Evolutionary conservation across 2,797 vertebrate genomes (phyloP), one percentile per base, ranked within the genome.

Genomic region (Allobates femoralis): DNA sequence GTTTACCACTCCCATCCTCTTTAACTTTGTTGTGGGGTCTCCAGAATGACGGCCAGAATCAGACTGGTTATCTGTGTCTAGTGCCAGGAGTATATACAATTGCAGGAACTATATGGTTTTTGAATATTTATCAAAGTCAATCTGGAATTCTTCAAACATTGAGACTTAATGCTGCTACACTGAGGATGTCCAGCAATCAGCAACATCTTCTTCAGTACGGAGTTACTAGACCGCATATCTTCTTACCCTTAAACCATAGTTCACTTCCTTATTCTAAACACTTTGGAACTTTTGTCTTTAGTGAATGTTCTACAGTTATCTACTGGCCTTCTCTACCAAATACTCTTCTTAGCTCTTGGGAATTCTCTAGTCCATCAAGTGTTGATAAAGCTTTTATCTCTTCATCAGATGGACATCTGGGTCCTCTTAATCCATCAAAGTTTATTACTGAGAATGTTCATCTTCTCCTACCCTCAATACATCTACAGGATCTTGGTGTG

Each of bases 1-100:
- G 55, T 3, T 18, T 79, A 15, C 77, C 77, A 26, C 55, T 79
- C 5, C 77, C 77, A 26, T 79, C 77, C 3, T 79, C 77, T n/a
- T 1, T 79, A 3, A 62, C 55, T 32, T 60, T 79, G 56, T 12
- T 41, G 12, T 79, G 55, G 77, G 41, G 55, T 79, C 28, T 79
- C 14, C 55, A 62, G 77, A 23, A 79, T 60, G 30, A 21, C 5
- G 30, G 19, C 26, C 75, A 77, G 18, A 56, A 55, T 21, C 32
- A 60, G 11, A 37, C 19, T 32, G 18, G 32, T 23, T 18, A 60
- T 37, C 32, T 60, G 0, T 79, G 77, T 60, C n/a, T 79, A 14
- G 23, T 60, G 21, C 55, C 23, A 5, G 55, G 56, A 6, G 23
- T 60, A 41, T 37, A 58, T 58, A 19, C 60, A 2, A 5, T 79